phyloP scores from a whole-genome alignment of 2,797 vertebrate species.

The Oryzias dopingdopingensis region DNA sequence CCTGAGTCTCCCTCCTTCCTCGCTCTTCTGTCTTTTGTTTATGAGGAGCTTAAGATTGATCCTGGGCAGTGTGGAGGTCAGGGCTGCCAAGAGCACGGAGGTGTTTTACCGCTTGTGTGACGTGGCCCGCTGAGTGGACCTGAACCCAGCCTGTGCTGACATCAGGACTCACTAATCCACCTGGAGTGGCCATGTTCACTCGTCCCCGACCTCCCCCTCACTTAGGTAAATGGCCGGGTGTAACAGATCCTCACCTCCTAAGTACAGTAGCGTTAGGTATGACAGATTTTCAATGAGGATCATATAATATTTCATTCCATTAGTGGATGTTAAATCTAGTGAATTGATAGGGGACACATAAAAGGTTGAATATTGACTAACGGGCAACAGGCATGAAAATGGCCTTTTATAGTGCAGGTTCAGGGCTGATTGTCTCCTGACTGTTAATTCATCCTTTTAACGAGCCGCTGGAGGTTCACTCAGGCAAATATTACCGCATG shows the following conservation, averaged over 20 bases:
- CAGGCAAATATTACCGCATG: slow-evolving; percentile 32
- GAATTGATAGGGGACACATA: slow-evolving; percentile 53
- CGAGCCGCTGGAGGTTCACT: slow-evolving; percentile 49
- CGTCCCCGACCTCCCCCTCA: slow-evolving; percentile 14
- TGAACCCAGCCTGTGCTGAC: slow-evolving; percentile 28
- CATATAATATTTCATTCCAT: slow-evolving; percentile 51
- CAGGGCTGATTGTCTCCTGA: slow-evolving; percentile 56
- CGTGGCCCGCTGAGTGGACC: slow-evolving; percentile 57
- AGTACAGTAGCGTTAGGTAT: slow-evolving; percentile 4
- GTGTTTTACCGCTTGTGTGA: slow-evolving; percentile 70
- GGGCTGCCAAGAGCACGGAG: slow-evolving; percentile 52
- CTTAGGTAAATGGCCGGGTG: slow-evolving; percentile 31
- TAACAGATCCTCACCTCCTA: slow-evolving; percentile 25
- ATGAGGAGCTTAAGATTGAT: slow-evolving; percentile 68
- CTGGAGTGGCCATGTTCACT: slow-evolving; percentile 37
- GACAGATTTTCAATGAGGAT: slow-evolving; percentile 47
- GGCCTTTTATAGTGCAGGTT: slow-evolving; percentile 52
- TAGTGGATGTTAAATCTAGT: slow-evolving; percentile 44
- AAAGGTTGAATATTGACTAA: slow-evolving; percentile 59
- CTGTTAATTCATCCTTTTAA: slow-evolving; percentile 64
- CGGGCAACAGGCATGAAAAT: slow-evolving; percentile 38
- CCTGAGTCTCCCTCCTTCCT: slow-evolving; percentile 17
- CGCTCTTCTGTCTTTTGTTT: slow-evolving; percentile 47
- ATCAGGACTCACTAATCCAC: slow-evolving; percentile 55
- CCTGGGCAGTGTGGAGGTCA: slow-evolving; percentile 58